These are phyloP conservation scores for Acanthiza pusilla DNA, from an alignment of 2,797 vertebrate species.

Conservation along the genomic window DNA sequence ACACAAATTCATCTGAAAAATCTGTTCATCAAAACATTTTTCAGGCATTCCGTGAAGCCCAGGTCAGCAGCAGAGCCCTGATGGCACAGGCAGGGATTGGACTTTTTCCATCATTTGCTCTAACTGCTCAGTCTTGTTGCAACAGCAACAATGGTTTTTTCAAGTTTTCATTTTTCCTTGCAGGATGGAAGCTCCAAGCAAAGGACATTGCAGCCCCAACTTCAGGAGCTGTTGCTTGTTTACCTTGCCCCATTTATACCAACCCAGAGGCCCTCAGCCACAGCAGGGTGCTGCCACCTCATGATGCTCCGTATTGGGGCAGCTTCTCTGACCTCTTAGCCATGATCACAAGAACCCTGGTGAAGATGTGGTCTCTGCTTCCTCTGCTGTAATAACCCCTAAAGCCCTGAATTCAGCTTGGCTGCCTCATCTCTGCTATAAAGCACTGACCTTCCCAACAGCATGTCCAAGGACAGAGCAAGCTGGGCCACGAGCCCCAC, in stretches of 20 bases:
- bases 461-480: background rate
- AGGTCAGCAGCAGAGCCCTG: background rate
- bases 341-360: background rate
- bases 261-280: background rate
- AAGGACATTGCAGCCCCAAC: background rate
- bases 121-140: background rate
- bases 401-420: background rate
- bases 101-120: background rate
- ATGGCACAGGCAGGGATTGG: background rate
- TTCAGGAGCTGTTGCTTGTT: background rate
- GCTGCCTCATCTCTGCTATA: too few relatives aligned
- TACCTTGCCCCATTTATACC: background rate
- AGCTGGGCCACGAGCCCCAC: accelerated
- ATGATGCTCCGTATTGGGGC: background rate
- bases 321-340: background rate
- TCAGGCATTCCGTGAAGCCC: background rate
- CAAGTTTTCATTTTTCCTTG: background rate
- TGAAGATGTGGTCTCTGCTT: background rate
- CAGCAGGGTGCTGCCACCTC: background rate
- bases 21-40: background rate
- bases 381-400: background rate
- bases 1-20: background rate
- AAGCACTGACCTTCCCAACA: background rate
- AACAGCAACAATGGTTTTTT: background rate
- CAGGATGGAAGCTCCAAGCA: background rate